Evolutionary conservation across 2,888 invertebrate species (phyloP).

Genomic region (Schrankia costaestrigalis): DNA sequence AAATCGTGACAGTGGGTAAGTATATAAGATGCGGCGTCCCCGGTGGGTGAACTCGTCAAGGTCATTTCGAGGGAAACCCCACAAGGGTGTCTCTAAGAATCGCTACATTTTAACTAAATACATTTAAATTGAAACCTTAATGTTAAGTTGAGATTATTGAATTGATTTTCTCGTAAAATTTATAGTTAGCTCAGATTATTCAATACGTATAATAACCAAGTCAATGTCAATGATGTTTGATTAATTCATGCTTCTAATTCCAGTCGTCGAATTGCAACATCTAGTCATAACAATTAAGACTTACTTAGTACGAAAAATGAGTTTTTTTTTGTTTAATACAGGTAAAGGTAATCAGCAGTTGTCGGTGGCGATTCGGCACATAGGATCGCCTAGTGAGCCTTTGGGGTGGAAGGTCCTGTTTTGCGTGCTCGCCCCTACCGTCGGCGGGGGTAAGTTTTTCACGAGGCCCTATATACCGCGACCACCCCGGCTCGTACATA

Average conservation of each 20-base stretch:
- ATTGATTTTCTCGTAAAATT: slow-evolving; percentile 10
- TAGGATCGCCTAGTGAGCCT: slow-evolving; percentile 65
- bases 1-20: slow-evolving; percentile 51
- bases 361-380: slow-evolving; percentile 57
- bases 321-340: slow-evolving; percentile 25
- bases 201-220: background rate
- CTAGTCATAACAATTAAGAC: too few species aligned
- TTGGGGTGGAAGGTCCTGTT: slow-evolving; percentile 76
- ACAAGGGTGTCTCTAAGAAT: slow-evolving; percentile 51
- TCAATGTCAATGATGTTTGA: too few species aligned
- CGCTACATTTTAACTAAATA: slow-evolving; percentile 41
- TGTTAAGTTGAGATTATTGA: slow-evolving; percentile 7
- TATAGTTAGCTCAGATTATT: slow-evolving; percentile 1
- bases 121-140: slow-evolving; percentile 30
- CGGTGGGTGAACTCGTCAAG: slow-evolving; percentile 60
- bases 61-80: slow-evolving; percentile 56
- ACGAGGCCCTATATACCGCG: slow-evolving; percentile 80
- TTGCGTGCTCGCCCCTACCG: slow-evolving; percentile 74
- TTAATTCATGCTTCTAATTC: too few species aligned
- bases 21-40: slow-evolving; percentile 55
- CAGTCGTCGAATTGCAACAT: too few species aligned
- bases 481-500: slow-evolving; percentile 79
- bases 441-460: slow-evolving; percentile 79
- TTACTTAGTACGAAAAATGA: too few species aligned
- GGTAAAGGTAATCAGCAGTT: slow-evolving; percentile 29